Evolutionary conservation across 1,140 invertebrate genomes (phyloP).

Genomic region (Bombus waltoni): DNA sequence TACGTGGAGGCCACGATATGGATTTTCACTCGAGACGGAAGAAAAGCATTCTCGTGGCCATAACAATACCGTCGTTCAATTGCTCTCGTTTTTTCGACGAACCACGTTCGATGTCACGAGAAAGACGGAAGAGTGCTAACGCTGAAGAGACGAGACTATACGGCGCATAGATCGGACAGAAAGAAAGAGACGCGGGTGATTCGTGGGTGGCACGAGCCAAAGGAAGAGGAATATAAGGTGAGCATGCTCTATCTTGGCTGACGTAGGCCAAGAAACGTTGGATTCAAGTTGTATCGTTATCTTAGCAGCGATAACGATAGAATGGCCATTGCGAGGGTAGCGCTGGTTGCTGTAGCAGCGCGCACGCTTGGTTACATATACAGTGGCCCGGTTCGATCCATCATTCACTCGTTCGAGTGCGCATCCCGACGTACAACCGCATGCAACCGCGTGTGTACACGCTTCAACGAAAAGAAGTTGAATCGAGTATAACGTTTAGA

Average conservation of each 20-base stretch:
- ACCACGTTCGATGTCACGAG: slow-evolving; percentile 1
- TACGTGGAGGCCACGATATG: slow-evolving; percentile 24
- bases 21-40: slow-evolving; percentile 60
- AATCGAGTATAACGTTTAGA: slow-evolving; percentile 29
- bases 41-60: slow-evolving; percentile 40
- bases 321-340: slow-evolving; percentile 49
- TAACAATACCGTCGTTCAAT: slow-evolving; percentile 29
- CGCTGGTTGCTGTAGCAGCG: no score
- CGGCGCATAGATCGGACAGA: neutral
- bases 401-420: slow-evolving; percentile 62
- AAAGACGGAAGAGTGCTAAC: slow-evolving; percentile 16
- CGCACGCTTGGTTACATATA: neutral
- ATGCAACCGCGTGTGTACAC: slow-evolving; percentile 45
- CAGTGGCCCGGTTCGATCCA: slow-evolving; percentile 50
- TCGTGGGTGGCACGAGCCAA: no score
- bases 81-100: neutral
- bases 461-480: slow-evolving; percentile 48
- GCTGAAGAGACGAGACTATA: neutral
- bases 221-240: neutral
- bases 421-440: slow-evolving; percentile 56
- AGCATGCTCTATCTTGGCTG: slow-evolving; percentile 57
- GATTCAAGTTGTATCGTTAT: slow-evolving; percentile 37
- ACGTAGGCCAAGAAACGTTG: slow-evolving; percentile 30
- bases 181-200: neutral
- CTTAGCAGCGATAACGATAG: slow-evolving; percentile 56